A percentile compares a stretch with the other conserved stretches of the same genome.
phyloP scores from a whole-genome alignment of 2,888 invertebrate species.

The Philaethria dido region DNA sequence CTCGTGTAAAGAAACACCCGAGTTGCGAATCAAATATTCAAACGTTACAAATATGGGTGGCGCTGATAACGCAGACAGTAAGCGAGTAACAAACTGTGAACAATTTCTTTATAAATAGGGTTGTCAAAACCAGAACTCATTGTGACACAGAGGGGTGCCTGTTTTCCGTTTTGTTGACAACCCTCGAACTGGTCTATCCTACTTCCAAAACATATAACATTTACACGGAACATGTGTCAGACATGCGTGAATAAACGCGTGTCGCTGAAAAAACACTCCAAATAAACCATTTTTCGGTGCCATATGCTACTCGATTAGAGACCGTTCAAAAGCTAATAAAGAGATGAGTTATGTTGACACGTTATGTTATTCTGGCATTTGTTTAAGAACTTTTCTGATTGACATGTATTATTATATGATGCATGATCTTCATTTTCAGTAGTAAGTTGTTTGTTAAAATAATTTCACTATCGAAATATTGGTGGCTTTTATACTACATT shows the following conservation, averaged over 20 bases:
- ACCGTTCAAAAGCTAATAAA: constrained; percentile 45
- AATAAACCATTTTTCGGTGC: constrained; percentile 39
- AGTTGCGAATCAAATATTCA: constrained; percentile 11
- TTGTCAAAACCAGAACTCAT: constrained; percentile 64
- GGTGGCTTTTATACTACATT: not conserved
- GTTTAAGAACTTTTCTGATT: not conserved
- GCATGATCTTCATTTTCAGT: not conserved
- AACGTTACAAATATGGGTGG: constrained; percentile 1
- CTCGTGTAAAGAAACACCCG: not conserved
- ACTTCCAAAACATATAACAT: constrained; percentile 42
- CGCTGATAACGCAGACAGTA: constrained; percentile 42
- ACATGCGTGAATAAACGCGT: constrained; percentile 51
- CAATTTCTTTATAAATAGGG: constrained; percentile 60
- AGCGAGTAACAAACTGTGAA: constrained; percentile 52
- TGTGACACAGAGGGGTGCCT: constrained; percentile 53
- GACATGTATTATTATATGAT: not conserved
- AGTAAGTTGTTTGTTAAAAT: not conserved
- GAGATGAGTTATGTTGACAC: constrained; percentile 43
- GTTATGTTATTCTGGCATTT: constrained; percentile 21
- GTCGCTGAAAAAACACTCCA: constrained; percentile 52
- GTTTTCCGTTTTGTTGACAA: constrained; percentile 36
- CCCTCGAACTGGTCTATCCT: constrained; percentile 29
- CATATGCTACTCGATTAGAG: constrained; percentile 45
- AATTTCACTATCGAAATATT: not conserved
- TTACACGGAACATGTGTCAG: constrained; percentile 57